Base-by-base conservation (phyloP, 2,113 vertebrate genomes). In the Heliornis fulica region DNA sequence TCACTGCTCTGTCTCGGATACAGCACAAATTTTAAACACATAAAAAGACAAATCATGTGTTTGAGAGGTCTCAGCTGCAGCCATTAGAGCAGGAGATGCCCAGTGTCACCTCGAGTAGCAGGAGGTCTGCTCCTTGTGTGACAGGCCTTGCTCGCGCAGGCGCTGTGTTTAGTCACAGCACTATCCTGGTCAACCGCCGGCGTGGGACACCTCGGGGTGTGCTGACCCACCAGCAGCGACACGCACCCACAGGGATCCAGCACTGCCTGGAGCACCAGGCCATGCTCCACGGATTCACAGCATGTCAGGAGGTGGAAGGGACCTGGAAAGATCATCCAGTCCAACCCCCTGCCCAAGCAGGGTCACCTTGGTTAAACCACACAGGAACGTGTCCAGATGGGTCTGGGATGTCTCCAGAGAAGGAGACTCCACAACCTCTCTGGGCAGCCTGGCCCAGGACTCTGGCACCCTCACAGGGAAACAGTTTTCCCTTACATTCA, bases 71-170 rank as follows among this genome's bases (percentile, higher is more conserved):
- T 50, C 36, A 48, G 0, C 14, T n/a, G 32, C 48, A 15, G 1
- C 31, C 75, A 8, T 10, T 15, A 51, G 20, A 64, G 53, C 2
- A 13, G 8, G 21, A 89, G 53, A 13, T 56, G 19, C 14, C 40
- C 25, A 23, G 36, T 0, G 2, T 36, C 12, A 0, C 65, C 50
- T 40, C 1, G 1, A 20, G 20, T 53, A 29, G 7, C 18, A 14
- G 11, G 70, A 66, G 13, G 7, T 32, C 41, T 63, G 60, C 50
- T 41, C 61, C 51, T 63, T 12, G 36, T 36, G 22, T 36, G 45
- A 12, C 41, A 1, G 15, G 36, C 46, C 48, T 51, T 20, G 59
- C 83, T 72, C 3, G 1, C 11, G 0, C 5, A 2, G 1, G 14
- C 59, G 10, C 26, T 32, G 13, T 19, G 8, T 50, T 54, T 15